A percentile compares a stretch with the other conserved stretches of the same genome.
phyloP scores from a whole-genome alignment of 2,113 vertebrate genomes.

The Macquaria ambigua region DNA sequence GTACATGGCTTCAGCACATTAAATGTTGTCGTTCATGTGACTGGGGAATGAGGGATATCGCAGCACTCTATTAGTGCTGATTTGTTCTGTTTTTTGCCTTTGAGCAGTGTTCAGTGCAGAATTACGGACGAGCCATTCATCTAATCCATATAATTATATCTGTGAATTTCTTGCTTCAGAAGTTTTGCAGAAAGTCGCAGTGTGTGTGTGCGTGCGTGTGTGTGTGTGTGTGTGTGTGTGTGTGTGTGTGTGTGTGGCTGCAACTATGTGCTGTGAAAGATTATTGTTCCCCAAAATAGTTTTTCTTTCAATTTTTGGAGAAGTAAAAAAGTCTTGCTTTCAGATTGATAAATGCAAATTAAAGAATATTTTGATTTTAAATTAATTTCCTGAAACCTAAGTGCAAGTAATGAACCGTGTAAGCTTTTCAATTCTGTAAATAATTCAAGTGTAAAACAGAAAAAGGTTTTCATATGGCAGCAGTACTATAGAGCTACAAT shows the following conservation, averaged over 20 bases:
- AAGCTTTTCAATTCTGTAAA: slow-evolving; percentile 20
- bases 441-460: slow-evolving; percentile 24
- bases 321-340: slow-evolving; percentile 14
- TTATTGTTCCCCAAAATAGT: slow-evolving; percentile 39
- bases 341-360: slow-evolving; percentile 31
- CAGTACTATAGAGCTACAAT: neutral
- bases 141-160: slow-evolving; percentile 57
- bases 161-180: slow-evolving; percentile 36
- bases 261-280: slow-evolving; percentile 7
- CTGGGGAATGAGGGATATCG: slow-evolving; percentile 21
- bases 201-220: neutral
- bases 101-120: slow-evolving; percentile 13
- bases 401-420: neutral
- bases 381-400: slow-evolving; percentile 25
- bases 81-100: slow-evolving; percentile 48
- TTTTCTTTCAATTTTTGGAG: slow-evolving; percentile 18
- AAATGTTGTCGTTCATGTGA: slow-evolving; percentile 39
- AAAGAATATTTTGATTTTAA: slow-evolving; percentile 29
- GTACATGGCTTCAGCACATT: slow-evolving; percentile 47
- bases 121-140: slow-evolving; percentile 39
- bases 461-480: neutral
- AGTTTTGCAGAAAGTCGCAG: slow-evolving; percentile 15
- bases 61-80: slow-evolving; percentile 32
- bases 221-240: neutral
- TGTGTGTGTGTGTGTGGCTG: slow-evolving; percentile 6